Conservation (phyloP, 92 coral and sea anemone genomes). For the Plumapathes pennacea region DNA sequence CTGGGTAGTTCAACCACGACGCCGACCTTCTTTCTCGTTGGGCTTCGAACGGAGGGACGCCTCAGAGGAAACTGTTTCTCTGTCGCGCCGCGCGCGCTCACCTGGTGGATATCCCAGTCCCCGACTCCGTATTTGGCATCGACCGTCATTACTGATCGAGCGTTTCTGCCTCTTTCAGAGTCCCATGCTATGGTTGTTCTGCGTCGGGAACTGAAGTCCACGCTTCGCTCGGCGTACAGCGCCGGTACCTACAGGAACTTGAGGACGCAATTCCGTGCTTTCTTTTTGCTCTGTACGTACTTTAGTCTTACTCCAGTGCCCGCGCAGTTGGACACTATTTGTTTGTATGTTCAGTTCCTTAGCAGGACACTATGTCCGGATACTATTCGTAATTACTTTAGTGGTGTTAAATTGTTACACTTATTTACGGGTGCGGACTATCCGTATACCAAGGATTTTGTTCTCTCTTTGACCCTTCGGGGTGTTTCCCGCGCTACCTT, state of each 20-base stretch:
- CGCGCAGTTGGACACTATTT: conserved; percentile 10
- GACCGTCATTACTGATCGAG: background rate
- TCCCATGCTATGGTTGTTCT: background rate
- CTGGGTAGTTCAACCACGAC: conserved; percentile 12
- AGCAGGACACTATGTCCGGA: conserved; percentile 19
- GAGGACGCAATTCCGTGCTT: conserved; percentile 4
- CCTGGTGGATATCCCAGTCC: background rate
- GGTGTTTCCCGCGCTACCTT: background rate
- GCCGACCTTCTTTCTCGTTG: conserved; percentile 36
- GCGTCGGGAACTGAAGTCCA: conserved; percentile 5
- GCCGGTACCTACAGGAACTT: conserved; percentile 11
- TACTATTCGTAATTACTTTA: conserved; percentile 10
- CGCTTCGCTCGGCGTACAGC: conserved; percentile 21
- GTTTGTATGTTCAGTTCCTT: conserved; percentile 16
- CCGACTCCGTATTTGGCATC: background rate
- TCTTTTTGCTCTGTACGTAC: conserved; percentile 10
- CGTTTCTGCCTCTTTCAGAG: background rate
- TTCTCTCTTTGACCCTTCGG: conserved; percentile 7
- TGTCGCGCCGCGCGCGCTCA: background rate
- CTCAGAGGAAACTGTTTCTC: too few relatives aligned
- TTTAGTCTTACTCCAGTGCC: conserved; percentile 5
- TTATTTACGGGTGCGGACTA: conserved; percentile 16
- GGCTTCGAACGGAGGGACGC: too few relatives aligned
- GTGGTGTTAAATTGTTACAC: conserved; percentile 23
- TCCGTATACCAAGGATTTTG: conserved; percentile 4